Percentiles rank a stretch among this genome's conserved stretches.
Evolutionary conservation across 2,113 vertebrate genomes (phyloP).

Genomic region (Ceyx cyanopectus): DNA sequence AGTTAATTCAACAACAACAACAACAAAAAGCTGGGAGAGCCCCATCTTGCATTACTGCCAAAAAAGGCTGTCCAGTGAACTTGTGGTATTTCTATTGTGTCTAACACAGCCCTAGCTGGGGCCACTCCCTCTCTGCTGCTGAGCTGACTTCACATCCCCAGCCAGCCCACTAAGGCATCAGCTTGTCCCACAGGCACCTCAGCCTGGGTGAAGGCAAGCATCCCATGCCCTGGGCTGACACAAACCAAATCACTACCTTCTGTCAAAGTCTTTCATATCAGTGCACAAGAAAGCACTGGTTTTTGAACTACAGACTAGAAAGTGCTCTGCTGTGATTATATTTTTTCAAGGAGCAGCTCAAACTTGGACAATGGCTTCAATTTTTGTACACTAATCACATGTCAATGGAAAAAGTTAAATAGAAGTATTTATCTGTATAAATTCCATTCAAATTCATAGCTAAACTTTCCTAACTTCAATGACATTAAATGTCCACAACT

Average conservation of each 20-base stretch:
- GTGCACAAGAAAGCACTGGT: not conserved
- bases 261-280: not conserved
- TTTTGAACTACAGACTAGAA: not conserved
- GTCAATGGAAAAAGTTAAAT: not conserved
- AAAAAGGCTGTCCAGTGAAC: not conserved
- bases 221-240: not conserved
- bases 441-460: not conserved
- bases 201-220: not conserved
- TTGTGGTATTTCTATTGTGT: not conserved
- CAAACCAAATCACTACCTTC: not conserved
- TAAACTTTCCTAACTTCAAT: not conserved
- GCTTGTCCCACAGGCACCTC: accelerated
- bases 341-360: not conserved
- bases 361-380: not conserved
- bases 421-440: not conserved
- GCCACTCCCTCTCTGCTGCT: not conserved
- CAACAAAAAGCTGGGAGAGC: not conserved
- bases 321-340: not conserved
- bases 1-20: not conserved
- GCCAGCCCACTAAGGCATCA: not conserved
- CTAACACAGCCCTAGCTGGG: not conserved
- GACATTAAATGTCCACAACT: not conserved
- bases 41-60: not conserved
- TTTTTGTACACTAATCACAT: not conserved
- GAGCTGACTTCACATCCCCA: not conserved